Conservation (phyloP, 2,113 vertebrate species). For the Psammodynastes pulverulentus region DNA sequence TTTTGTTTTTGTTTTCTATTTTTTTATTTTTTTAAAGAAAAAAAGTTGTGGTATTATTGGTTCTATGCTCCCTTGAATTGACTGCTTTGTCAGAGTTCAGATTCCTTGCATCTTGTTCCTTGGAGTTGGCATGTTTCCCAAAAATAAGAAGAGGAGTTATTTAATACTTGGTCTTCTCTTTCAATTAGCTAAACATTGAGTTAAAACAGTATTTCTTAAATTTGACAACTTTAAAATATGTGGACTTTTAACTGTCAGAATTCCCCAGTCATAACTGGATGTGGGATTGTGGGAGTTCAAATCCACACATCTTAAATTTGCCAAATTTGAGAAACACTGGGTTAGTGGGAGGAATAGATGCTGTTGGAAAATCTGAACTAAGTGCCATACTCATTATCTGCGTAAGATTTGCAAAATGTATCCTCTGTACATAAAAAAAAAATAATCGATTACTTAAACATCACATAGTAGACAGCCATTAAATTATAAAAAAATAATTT, state of each 20-base stretch:
- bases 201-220: background rate
- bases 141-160: conserved; percentile 50
- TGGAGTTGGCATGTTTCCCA: conserved; percentile 70
- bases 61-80: conserved; percentile 83
- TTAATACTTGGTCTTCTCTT: conserved; percentile 78
- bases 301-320: background rate
- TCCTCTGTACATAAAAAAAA: conserved; percentile 84
- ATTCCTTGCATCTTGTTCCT: conserved; percentile 74
- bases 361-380: conserved; percentile 92
- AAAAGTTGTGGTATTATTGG: conserved; percentile 84
- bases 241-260: background rate
- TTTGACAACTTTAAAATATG: background rate
- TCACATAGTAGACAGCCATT: conserved; percentile 97
- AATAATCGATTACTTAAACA: conserved; percentile 86
- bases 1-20: conserved; percentile 66
- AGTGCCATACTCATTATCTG: conserved; percentile 92
- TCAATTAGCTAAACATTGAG: conserved; percentile 77
- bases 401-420: conserved; percentile 87
- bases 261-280: background rate
- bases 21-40: conserved; percentile 38
- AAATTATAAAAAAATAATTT: conserved; percentile 99
- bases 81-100: conserved; percentile 82
- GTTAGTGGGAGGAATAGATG: conserved; percentile 76
- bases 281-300: background rate
- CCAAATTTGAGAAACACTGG: conserved; percentile 26